These are phyloP conservation scores for Zygaena filipendulae DNA, from an alignment of 2,888 invertebrate genomes.

Conservation along the genomic window DNA sequence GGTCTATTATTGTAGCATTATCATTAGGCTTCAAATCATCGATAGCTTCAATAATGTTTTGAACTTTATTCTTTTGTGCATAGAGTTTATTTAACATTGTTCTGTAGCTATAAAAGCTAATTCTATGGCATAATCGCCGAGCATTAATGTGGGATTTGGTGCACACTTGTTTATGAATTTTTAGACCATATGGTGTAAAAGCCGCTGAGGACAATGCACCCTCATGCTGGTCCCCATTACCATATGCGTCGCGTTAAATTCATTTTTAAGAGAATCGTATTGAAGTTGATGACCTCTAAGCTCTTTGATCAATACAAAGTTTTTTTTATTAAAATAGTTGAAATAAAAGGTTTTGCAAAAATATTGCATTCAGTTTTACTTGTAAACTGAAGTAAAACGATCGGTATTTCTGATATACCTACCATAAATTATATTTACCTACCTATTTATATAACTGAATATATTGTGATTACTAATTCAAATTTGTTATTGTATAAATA, in stretches of 20 bases:
- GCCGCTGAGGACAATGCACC: slow-evolving; percentile 58
- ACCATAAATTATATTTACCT: too few relatives aligned
- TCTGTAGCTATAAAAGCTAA: slow-evolving; percentile 35
- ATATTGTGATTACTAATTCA: too few relatives aligned
- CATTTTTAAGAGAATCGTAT: slow-evolving; percentile 58
- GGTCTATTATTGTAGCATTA: too few relatives aligned
- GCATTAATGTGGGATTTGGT: slow-evolving; percentile 48
- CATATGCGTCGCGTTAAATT: slow-evolving; percentile 65
- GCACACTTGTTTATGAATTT: slow-evolving; percentile 64
- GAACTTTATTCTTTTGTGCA: slow-evolving; percentile 20
- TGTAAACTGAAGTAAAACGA: too few relatives aligned
- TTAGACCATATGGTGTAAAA: slow-evolving; percentile 65
- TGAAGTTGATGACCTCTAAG: slow-evolving; percentile 21
- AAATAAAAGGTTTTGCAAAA: too few relatives aligned
- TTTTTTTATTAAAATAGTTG: too few relatives aligned
- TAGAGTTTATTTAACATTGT: slow-evolving; percentile 42
- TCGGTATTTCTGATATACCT: too few relatives aligned
- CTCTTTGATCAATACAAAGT: slow-evolving; percentile 15
- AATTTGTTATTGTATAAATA: too few relatives aligned
- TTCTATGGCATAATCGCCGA: slow-evolving; percentile 35
- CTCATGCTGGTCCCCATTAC: slow-evolving; percentile 48
- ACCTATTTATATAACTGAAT: too few relatives aligned
- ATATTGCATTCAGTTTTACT: too few relatives aligned
- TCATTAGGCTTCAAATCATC: too few relatives aligned
- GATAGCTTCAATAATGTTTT: too few relatives aligned